These are phyloP conservation scores for Biston betularia DNA, from an alignment of 2,888 invertebrate species.

Conservation along the genomic window DNA sequence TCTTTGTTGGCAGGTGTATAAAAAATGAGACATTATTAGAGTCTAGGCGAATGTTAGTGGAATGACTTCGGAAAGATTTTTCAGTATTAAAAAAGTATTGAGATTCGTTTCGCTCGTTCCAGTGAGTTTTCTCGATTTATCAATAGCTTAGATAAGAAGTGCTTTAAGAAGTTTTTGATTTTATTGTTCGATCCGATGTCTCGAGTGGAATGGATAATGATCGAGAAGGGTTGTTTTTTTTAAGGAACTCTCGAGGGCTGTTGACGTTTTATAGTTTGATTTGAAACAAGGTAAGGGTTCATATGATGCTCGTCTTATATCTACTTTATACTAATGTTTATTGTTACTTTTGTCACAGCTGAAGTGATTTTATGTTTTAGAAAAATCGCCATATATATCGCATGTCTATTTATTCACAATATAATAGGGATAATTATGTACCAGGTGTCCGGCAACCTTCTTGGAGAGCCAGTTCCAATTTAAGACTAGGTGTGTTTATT, in stretches of 20 bases:
- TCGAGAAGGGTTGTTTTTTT: conserved; percentile 16
- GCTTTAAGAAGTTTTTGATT: conserved; percentile 33
- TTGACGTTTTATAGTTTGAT: conserved; percentile 11
- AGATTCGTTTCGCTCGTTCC: conserved; percentile 26
- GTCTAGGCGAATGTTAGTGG: conserved; percentile 39
- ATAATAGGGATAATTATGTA: too few relatives aligned
- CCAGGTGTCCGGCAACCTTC: too few relatives aligned
- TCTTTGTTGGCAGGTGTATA: conserved; percentile 53
- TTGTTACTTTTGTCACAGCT: too few relatives aligned
- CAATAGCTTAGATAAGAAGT: conserved; percentile 17
- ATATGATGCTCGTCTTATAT: not conserved
- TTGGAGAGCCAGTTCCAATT: too few relatives aligned
- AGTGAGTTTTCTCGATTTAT: conserved; percentile 28
- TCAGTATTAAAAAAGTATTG: conserved; percentile 37
- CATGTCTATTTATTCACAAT: too few relatives aligned
- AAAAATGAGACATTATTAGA: conserved; percentile 49
- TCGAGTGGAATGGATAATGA: conserved; percentile 34
- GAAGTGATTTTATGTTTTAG: too few relatives aligned
- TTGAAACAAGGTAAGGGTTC: not conserved
- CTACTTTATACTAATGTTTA: not conserved
- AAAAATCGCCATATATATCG: too few relatives aligned
- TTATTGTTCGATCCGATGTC: conserved; percentile 29
- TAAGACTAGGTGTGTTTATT: too few relatives aligned
- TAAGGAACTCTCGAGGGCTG: conserved; percentile 14
- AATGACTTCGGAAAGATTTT: conserved; percentile 39